These are phyloP conservation scores for Aradus depressus DNA, from an alignment of 2,888 invertebrate genomes.

Conservation along the genomic window DNA sequence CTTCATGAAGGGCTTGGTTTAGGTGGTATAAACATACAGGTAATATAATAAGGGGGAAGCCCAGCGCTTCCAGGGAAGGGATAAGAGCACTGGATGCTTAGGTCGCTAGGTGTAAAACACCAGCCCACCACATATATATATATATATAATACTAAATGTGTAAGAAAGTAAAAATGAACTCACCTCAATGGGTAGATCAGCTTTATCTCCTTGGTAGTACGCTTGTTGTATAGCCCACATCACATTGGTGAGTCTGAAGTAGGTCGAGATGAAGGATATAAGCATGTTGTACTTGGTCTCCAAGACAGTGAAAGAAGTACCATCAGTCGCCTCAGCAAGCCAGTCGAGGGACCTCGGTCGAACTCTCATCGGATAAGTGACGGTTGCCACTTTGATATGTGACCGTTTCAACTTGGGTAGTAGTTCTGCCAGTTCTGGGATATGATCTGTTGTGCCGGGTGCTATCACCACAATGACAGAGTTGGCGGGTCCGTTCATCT, in stretches of 20 bases:
- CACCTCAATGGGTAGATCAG: conserved; percentile 41
- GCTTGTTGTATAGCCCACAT: conserved; percentile 40
- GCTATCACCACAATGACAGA: conserved; percentile 46
- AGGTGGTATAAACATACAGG: too few species aligned
- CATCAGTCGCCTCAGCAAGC: conserved; percentile 40
- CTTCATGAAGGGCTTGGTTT: too few species aligned
- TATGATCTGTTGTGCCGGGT: conserved; percentile 42
- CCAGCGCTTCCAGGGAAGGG: too few species aligned
- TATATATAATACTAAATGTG: too few species aligned
- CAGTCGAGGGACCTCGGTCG: conserved; percentile 39
- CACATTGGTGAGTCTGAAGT: conserved; percentile 43
- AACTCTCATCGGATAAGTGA: conserved; percentile 44
- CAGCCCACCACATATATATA: too few species aligned
- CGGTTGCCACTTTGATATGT: conserved; percentile 42
- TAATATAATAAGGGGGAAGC: too few species aligned
- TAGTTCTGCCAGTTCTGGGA: conserved; percentile 37
- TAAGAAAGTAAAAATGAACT: conserved; percentile 9
- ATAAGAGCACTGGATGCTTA: too few species aligned
- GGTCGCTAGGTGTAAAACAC: too few species aligned
- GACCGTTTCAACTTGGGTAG: conserved; percentile 38
- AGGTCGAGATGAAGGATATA: conserved; percentile 42
- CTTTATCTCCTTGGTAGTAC: conserved; percentile 40
- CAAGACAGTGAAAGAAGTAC: conserved; percentile 41
- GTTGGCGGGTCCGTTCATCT: conserved; percentile 40
- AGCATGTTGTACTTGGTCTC: conserved; percentile 45